Base-by-base conservation (phyloP, 2,888 invertebrate genomes). In the Crioceris asparagi region DNA sequence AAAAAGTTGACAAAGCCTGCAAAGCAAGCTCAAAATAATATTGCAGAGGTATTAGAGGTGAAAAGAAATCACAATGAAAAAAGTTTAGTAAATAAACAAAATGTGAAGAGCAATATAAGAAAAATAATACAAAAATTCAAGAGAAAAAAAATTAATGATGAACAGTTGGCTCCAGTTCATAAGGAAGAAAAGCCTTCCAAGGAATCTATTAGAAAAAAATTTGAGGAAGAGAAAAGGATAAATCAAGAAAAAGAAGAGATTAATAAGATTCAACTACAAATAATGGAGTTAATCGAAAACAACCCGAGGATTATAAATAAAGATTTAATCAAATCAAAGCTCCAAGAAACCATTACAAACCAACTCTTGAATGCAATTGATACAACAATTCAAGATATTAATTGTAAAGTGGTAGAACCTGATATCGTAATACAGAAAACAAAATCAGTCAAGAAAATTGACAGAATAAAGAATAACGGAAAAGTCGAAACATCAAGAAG, bases 281-380 rank as follows among this genome's bases (percentile, higher is more conserved):
- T 57, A 56, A 65, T 60, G 56, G 69, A 62, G 43, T 69, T 60
- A 51, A 70, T 59, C 50, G 66, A 60, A 51, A 67, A 47, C 53
- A 70, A 53, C 63, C 70, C 47, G 52, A 71, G 61, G 58, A 70
- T 61, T 60, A 65, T 54, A 40, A 72, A 44, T 60, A 70, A 59
- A 57, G 64, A 58, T 57, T 64, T 48, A 56, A 70, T 56, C 55
- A 72, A 59, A 57, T 61, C 53, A 47, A 69, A 52, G 62, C 61
- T 60, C 52, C 64, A 43, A 36, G 54, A 57, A 32, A 55, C 56
- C 11, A 55, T 62, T 25, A 52, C 55, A 3, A 52, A 53, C 27
- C 61, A 61, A 44, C 46, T 60, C 3, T 40, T 45, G 6, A 50
- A 47, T 40, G 47, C 45, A 4, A 44, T 53, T 8, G 51, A 48